These are phyloP conservation scores for Brachionus koreanus DNA, from an alignment of 1,140 invertebrate species.

Conservation along the genomic window DNA sequence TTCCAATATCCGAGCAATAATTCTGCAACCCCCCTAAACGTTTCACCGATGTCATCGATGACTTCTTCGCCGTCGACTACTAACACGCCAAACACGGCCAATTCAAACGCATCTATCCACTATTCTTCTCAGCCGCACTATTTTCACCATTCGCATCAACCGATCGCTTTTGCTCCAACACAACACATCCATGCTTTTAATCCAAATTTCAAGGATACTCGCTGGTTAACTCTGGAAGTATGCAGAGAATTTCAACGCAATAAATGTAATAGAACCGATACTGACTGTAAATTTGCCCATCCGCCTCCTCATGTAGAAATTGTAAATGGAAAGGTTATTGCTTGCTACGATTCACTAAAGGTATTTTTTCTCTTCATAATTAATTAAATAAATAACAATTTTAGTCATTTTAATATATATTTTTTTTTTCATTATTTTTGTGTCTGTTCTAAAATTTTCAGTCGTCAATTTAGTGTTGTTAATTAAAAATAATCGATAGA, in stretches of 20 bases:
- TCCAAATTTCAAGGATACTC: slow-evolving; percentile 78
- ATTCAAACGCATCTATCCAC: slow-evolving; percentile 13
- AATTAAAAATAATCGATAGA: background rate
- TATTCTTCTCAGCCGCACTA: slow-evolving; percentile 6
- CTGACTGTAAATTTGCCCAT: slow-evolving; percentile 99
- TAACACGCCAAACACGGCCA: slow-evolving; percentile 25
- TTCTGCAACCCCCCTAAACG: slow-evolving; percentile 29
- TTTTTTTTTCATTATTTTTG: background rate
- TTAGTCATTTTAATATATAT: background rate
- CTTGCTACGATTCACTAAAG: slow-evolving; percentile 99
- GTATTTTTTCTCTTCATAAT: slow-evolving; percentile 64
- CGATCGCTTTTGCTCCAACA: background rate
- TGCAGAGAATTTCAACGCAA: slow-evolving; percentile 98
- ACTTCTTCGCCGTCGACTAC: slow-evolving; percentile 41
- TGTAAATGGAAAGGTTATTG: slow-evolving; percentile 90
- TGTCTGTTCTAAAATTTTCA: background rate
- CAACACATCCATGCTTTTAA: slow-evolving; percentile 38
- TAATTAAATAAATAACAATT: background rate
- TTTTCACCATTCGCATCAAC: slow-evolving; percentile 22
- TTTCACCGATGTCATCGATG: slow-evolving; percentile 21
- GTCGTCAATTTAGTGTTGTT: background rate
- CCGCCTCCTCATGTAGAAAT: slow-evolving; percentile 98
- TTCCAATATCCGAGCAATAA: slow-evolving; percentile 43
- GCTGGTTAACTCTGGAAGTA: slow-evolving; percentile 98
- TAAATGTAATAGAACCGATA: slow-evolving; percentile 96